A percentile compares a stretch with the other conserved stretches of the same genome.
Evolutionary conservation across 2,888 invertebrate genomes (phyloP).

Genomic region (Noctuana brunneofusca): DNA sequence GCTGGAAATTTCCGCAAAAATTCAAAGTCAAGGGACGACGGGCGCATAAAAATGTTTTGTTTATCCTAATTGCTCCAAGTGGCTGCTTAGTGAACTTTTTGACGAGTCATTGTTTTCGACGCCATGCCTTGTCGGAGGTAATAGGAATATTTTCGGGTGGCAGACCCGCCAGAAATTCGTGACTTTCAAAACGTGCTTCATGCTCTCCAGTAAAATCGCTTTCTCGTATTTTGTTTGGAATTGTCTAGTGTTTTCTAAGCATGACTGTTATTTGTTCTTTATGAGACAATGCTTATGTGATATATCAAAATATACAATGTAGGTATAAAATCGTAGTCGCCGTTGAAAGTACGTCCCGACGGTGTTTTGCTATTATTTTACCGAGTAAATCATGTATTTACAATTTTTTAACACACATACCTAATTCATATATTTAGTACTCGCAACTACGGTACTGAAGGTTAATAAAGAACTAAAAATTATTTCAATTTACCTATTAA

Average conservation of each 20-base stretch:
- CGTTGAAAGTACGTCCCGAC: neutral
- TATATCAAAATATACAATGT: neutral
- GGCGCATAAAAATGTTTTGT: slow-evolving; percentile 79
- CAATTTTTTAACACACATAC: too few species aligned
- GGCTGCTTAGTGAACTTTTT: slow-evolving; percentile 73
- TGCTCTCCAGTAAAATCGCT: slow-evolving; percentile 7
- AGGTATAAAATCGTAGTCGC: too few species aligned
- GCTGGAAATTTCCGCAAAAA: slow-evolving; percentile 10
- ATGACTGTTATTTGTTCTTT: neutral
- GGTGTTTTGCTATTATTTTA: neutral
- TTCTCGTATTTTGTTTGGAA: slow-evolving; percentile 8
- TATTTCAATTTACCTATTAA: too few species aligned
- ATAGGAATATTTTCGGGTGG: slow-evolving; percentile 72
- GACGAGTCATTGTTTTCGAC: slow-evolving; percentile 80
- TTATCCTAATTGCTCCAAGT: slow-evolving; percentile 79
- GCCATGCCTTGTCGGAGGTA: slow-evolving; percentile 56
- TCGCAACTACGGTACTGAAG: too few species aligned
- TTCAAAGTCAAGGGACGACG: slow-evolving; percentile 38
- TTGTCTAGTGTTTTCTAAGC: neutral
- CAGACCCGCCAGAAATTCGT: slow-evolving; percentile 65
- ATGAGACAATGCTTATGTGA: neutral
- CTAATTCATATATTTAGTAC: neutral
- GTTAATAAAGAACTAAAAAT: too few species aligned
- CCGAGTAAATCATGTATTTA: neutral
- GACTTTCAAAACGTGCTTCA: slow-evolving; percentile 62